A percentile compares a stretch with the other conserved stretches of the same genome.
Evolutionary conservation across 2,797 vertebrate genomes (phyloP).

Genomic region (Tinamus major): DNA sequence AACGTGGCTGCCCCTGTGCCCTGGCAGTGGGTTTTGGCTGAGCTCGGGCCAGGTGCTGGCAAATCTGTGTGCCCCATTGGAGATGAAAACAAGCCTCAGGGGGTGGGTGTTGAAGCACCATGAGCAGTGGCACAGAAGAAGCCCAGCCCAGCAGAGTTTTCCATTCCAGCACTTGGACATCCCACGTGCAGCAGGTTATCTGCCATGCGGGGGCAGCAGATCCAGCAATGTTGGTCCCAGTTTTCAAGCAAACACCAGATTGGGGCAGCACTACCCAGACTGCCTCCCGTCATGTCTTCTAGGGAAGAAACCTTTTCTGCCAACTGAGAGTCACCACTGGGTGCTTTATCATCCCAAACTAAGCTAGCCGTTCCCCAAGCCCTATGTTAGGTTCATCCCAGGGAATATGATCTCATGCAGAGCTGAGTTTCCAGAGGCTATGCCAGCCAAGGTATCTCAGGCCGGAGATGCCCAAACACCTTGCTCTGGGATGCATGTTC

Average conservation of each 20-base stretch:
- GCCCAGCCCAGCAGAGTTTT: neutral
- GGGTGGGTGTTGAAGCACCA: neutral
- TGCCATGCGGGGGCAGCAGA: neutral
- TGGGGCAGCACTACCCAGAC: neutral
- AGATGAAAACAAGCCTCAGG: neutral
- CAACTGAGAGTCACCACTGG: neutral
- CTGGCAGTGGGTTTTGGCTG: neutral
- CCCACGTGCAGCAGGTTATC: neutral
- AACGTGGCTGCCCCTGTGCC: neutral
- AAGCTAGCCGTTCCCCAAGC: neutral
- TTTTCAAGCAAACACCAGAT: neutral
- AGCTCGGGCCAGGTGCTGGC: neutral
- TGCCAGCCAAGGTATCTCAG: too few species aligned
- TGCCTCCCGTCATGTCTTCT: neutral
- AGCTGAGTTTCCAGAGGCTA: neutral
- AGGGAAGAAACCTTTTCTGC: too few species aligned
- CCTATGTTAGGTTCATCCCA: neutral
- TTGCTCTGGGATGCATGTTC: neutral
- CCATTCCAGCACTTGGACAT: fast-evolving
- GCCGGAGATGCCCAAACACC: neutral
- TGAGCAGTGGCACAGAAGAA: neutral
- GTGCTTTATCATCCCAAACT: neutral
- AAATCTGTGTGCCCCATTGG: neutral
- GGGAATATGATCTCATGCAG: neutral
- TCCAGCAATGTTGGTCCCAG: neutral